Percentiles rank a stretch among this genome's conserved stretches.
These are phyloP conservation scores for Seira musarum DNA, from an alignment of 2,888 invertebrate genomes.

Conservation along the genomic window DNA sequence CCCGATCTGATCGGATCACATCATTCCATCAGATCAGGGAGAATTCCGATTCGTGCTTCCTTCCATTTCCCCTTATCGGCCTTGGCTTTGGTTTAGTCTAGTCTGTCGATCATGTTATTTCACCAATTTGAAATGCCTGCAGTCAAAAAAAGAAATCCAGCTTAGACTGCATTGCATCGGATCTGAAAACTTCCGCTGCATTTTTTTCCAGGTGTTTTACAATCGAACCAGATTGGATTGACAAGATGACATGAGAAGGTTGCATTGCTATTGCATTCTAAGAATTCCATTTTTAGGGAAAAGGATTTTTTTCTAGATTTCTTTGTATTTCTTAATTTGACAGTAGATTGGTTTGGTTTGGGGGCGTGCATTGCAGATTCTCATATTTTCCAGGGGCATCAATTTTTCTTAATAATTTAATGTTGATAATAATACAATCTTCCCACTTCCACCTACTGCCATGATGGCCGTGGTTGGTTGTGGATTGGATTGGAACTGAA, in stretches of 20 bases:
- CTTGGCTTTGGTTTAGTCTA: not conserved
- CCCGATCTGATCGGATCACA: not conserved
- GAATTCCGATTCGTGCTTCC: not conserved
- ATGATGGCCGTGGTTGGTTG: too few relatives aligned
- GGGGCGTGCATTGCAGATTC: not conserved
- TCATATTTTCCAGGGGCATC: not conserved
- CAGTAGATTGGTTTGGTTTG: too few relatives aligned
- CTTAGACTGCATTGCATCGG: not conserved
- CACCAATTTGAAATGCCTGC: not conserved
- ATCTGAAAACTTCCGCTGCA: not conserved
- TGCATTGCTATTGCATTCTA: too few relatives aligned
- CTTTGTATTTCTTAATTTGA: constrained; percentile 3
- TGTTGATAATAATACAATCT: not conserved
- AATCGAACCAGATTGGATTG: not conserved
- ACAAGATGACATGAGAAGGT: not conserved
- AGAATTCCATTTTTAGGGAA: too few relatives aligned
- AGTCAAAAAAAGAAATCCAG: too few relatives aligned
- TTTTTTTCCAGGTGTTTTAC: not conserved
- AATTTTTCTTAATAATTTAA: not conserved
- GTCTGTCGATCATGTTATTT: too few relatives aligned
- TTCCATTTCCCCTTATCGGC: not conserved
- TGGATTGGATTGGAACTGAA: not conserved
- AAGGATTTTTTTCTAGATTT: not conserved
- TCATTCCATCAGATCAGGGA: not conserved
- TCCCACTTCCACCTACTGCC: not conserved